Evolutionary conservation across 2,797 vertebrate species (phyloP), one percentile per base, ranked within the genome.

Genomic region (Knipowitschia caucasica): DNA sequence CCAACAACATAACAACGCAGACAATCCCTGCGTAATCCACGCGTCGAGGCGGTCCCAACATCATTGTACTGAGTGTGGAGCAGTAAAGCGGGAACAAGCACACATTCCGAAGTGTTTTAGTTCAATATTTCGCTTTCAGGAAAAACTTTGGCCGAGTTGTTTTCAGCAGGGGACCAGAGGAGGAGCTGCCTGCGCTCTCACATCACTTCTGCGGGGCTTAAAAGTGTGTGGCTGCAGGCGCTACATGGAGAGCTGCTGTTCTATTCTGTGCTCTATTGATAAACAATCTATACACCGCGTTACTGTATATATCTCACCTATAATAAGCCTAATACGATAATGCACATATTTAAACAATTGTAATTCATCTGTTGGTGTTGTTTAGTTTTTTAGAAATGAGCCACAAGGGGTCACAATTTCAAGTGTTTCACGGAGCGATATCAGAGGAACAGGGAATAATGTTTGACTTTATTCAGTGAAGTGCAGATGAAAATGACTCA

Each of bases 11-110:
- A 0, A 65, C 58, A 47, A 64, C 57, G 47, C 67, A 86, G 58
- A 89, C 7, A 33, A 64, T 35, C 21, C 67, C 44, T 36, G 30
- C 47, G 6, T 71, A 59, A 43, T 58, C 71, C 30, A 54, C 1
- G 50, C 64, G 29, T 11, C 75, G 47, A 47, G 6, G 21, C 50
- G 3, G 50, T 18, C 10, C 67, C 8, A 11, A 39, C 12, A 62
- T 82, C 90, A 90, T 91, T 69, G 90, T 73, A 83, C 67, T 62
- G 59, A 39, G 42, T 53, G 64, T 61, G 2, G 20, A 25, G 69
- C 10, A 10, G 50, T 23, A 30, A 59, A 7, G 33, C 57, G 44
- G 53, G 30, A 39, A 54, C 23, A 69, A 60, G 56, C 65, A 65
- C 59, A 61, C 80, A 83, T 80, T 56, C 79, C 82, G 73, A 43